These are phyloP conservation scores for Austrofundulus limnaeus DNA, from an alignment of 2,113 vertebrate genomes.

Conservation along the genomic window DNA sequence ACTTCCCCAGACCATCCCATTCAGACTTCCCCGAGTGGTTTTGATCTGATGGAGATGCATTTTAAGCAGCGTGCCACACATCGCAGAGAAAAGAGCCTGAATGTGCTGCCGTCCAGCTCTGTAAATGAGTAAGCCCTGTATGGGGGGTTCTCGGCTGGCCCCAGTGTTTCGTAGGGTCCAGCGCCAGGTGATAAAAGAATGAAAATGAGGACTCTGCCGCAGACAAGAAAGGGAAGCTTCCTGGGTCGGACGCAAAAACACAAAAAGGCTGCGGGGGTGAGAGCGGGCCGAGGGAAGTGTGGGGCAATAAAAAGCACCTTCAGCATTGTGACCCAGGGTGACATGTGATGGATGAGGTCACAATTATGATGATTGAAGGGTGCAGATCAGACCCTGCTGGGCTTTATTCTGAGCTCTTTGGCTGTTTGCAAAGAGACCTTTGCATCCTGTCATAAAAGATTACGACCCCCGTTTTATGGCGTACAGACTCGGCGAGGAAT, in stretches of 20 bases:
- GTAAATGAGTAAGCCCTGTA: slow-evolving; percentile 81
- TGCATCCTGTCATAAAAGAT: slow-evolving; percentile 89
- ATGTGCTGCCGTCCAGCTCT: slow-evolving; percentile 70
- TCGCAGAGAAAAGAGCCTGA: slow-evolving; percentile 64
- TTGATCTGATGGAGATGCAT: slow-evolving; percentile 61
- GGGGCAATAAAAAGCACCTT: slow-evolving; percentile 86
- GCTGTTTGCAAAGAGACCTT: slow-evolving; percentile 88
- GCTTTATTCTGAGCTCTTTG: slow-evolving; percentile 85
- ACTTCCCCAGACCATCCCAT: slow-evolving; percentile 62
- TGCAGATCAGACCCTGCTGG: slow-evolving; percentile 87
- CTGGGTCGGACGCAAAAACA: slow-evolving; percentile 78
- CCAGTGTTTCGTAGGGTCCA: slow-evolving; percentile 61
- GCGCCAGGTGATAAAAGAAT: slow-evolving; percentile 84
- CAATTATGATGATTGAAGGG: slow-evolving; percentile 84
- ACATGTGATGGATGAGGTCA: slow-evolving; percentile 86
- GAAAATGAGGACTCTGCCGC: slow-evolving; percentile 75
- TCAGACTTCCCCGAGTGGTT: slow-evolving; percentile 55
- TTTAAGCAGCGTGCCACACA: slow-evolving; percentile 44
- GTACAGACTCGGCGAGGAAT: slow-evolving; percentile 85
- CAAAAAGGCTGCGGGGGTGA: slow-evolving; percentile 78
- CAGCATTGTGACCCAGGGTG: slow-evolving; percentile 84
- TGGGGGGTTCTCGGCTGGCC: slow-evolving; percentile 56
- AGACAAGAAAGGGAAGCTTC: slow-evolving; percentile 83
- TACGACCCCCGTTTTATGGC: slow-evolving; percentile 87
- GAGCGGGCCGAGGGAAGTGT: slow-evolving; percentile 79